Evolutionary conservation across 2,113 vertebrate genomes (phyloP).

Genomic region (Chionis minor): DNA sequence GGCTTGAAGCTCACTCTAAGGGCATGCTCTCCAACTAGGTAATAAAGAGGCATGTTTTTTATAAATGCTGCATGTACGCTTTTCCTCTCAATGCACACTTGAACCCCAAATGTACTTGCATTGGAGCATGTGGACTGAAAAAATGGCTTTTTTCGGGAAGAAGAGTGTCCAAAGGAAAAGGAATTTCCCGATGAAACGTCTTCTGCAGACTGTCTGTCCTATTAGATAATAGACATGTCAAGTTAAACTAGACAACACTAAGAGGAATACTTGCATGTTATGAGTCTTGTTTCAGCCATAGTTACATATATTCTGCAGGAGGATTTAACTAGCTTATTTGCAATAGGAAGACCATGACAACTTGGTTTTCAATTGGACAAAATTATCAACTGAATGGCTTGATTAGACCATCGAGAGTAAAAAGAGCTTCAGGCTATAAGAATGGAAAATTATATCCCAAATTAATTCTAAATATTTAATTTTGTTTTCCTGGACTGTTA

Average conservation of each 20-base stretch:
- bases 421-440: neutral
- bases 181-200: neutral
- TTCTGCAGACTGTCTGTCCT: slow-evolving; percentile 52
- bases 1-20: slow-evolving; percentile 54
- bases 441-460: neutral
- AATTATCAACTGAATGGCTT: neutral
- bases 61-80: neutral
- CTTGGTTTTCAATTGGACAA: neutral
- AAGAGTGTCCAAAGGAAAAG: neutral
- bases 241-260: neutral
- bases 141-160: neutral
- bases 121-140: slow-evolving; percentile 12
- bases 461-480: neutral
- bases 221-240: neutral
- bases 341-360: neutral
- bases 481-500: slow-evolving; percentile 1
- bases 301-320: neutral
- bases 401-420: neutral
- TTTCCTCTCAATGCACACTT: slow-evolving; percentile 59
- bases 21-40: slow-evolving; percentile 41
- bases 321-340: neutral
- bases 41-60: slow-evolving; percentile 23
- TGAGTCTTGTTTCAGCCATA: neutral
- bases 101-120: slow-evolving; percentile 54
- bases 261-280: neutral